phyloP scores from a whole-genome alignment of 2,113 vertebrate genomes.

The Mesoclemmys tuberculata region DNA sequence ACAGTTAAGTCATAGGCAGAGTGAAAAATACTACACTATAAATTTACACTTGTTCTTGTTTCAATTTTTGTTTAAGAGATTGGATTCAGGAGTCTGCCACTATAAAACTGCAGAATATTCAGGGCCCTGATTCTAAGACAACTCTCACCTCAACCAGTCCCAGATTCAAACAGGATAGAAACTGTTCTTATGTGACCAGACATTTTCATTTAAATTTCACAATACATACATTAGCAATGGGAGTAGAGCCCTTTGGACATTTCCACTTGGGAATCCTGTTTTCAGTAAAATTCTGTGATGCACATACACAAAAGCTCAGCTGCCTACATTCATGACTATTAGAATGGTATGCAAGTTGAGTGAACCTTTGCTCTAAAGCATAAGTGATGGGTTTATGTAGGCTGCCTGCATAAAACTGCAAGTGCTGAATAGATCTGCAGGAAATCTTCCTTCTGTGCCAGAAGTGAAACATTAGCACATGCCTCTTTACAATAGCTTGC shows the following conservation, averaged over 20 bases:
- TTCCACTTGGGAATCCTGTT: conserved; percentile 81
- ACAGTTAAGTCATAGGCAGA: conserved; percentile 65
- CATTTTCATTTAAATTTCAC: conserved; percentile 54
- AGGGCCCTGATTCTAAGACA: conserved; percentile 49
- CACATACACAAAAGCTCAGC: conserved; percentile 79
- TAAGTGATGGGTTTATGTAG: conserved; percentile 71
- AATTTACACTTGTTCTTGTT: conserved; percentile 45
- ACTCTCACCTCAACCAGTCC: conserved; percentile 63
- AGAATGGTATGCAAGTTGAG: conserved; percentile 61
- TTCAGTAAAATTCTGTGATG: conserved; percentile 82
- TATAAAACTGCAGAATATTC: conserved; percentile 64
- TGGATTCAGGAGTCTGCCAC: conserved; percentile 66
- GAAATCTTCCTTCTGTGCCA: conserved; percentile 56
- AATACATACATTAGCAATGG: conserved; percentile 72
- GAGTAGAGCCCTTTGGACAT: conserved; percentile 80
- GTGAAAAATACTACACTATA: conserved; percentile 66
- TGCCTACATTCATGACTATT: conserved; percentile 74
- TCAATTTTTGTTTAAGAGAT: conserved; percentile 52
- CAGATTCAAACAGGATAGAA: conserved; percentile 68
- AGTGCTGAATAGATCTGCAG: conserved; percentile 61
- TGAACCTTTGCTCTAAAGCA: conserved; percentile 60
- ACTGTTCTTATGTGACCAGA: conserved; percentile 70
- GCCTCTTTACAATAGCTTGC: conserved; percentile 41
- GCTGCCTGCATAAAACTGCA: conserved; percentile 77
- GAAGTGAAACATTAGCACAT: neutral